Base-by-base conservation (phyloP, 2,113 vertebrate genomes). In the Rhinolophus ferrumequinum region DNA sequence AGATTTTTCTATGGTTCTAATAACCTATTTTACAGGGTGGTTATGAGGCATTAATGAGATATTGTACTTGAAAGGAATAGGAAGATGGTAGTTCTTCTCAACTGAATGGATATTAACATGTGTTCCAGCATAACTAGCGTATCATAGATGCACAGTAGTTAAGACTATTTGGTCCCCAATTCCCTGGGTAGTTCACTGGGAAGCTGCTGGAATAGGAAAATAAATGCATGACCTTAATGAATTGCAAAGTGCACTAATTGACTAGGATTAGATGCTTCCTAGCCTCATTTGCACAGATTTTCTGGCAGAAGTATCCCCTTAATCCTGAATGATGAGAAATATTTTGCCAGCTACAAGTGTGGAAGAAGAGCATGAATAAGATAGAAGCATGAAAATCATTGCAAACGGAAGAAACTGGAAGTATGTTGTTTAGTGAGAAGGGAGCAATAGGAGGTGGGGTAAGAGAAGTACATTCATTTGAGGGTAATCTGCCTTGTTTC, bases 361-460 rank as follows among this genome's bases (percentile, higher is more conserved):
- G 11, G n/a, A 44, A 1, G 12, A 70, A 35, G 13, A 70, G n/a
- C 2, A 24, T 47, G 24, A 84, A n/a, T 33, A 44, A 73, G 28
- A 44, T 11, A 18, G 13, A 0, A n/a, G 13, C 19, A 12, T 38
- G 28, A 44, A 69, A 38, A 70, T 11, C 3, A 26, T 35, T 52
- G 5, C 15, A 28, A 88, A 73, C 8, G 77, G 58, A 5, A 58
- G 18, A 84, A 75, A 11, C 7, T 3, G 2, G 3, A 70, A 52
- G 16, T 26, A 2, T 0, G 4, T 10, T 22, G 30, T 44, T 41
- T 26, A 35, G 52, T n/a, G 44, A 52, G 58, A 66, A 76, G 44
- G 5, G 2, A 62, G 12, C 14, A 30, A 1, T 24, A 8, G 16
- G 47, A 7, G 6, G 5, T 38, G 5, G 14, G 18, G 2, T 28